A percentile compares a stretch with the other conserved stretches of the same genome.
Conservation (phyloP, 2,888 invertebrate species). For the Zootermopsis nevadensis region DNA sequence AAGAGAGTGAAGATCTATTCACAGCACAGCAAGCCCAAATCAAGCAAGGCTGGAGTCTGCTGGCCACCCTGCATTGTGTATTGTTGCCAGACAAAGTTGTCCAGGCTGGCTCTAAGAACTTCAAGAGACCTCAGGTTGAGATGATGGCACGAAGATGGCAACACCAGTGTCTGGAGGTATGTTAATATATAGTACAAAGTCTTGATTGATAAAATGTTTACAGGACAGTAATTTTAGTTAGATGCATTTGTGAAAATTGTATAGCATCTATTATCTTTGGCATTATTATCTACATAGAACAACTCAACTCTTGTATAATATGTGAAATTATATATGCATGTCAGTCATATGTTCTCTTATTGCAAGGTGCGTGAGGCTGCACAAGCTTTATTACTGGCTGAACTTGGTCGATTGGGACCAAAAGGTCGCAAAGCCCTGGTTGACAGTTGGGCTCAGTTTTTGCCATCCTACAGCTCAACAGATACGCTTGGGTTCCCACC, state of each 20-base stretch:
- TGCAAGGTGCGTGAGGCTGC: slow-evolving; percentile 87
- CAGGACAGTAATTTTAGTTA: no score
- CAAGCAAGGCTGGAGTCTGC: slow-evolving; percentile 96
- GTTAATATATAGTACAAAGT: no score
- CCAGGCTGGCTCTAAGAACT: slow-evolving; percentile 76
- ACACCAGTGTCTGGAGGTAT: slow-evolving; percentile 95
- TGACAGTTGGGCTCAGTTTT: slow-evolving; percentile 95
- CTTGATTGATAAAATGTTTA: no score
- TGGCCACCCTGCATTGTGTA: slow-evolving; percentile 96
- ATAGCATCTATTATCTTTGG: no score
- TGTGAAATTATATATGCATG: no score
- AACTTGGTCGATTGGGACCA: slow-evolving; percentile 87
- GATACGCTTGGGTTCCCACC: slow-evolving; percentile 69
- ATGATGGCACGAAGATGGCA: slow-evolving; percentile 98
- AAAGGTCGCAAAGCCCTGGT: slow-evolving; percentile 93
- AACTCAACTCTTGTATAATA: no score
- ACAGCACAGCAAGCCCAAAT: slow-evolving; percentile 92
- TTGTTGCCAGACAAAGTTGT: slow-evolving; percentile 91
- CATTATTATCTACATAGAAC: no score
- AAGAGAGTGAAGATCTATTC: slow-evolving; percentile 84
- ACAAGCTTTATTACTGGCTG: slow-evolving; percentile 93
- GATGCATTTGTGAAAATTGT: no score
- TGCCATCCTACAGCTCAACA: slow-evolving; percentile 87
- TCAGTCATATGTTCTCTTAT: background rate
- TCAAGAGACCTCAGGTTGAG: slow-evolving; percentile 96